Conservation (phyloP, 2,797 vertebrate genomes). For the Scomberomorus guttatus region DNA sequence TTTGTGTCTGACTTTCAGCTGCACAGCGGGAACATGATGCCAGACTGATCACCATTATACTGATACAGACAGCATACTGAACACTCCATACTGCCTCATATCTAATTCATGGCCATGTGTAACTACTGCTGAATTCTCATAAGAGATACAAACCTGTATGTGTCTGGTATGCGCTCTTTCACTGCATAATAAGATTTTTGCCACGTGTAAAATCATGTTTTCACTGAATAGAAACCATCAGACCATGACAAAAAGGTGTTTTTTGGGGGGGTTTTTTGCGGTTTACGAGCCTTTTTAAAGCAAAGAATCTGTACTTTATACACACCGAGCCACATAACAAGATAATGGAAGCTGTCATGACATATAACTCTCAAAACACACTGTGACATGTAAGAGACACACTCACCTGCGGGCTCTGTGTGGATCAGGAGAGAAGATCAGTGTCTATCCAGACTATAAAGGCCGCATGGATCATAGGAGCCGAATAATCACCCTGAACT, state of each 20-base stretch:
- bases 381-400: neutral
- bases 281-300: slow-evolving; percentile 4
- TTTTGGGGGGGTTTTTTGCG: neutral
- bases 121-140: slow-evolving; percentile 61
- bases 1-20: slow-evolving; percentile 18
- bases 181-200: neutral
- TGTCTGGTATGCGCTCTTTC: neutral
- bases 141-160: slow-evolving; percentile 31
- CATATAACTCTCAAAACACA: neutral
- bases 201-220: neutral
- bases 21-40: slow-evolving; percentile 40
- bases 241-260: neutral
- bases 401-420: slow-evolving; percentile 72
- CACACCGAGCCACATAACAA: neutral
- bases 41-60: slow-evolving; percentile 10
- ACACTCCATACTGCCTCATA: slow-evolving; percentile 60
- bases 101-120: slow-evolving; percentile 69
- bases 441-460: slow-evolving; percentile 40
- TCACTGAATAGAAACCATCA: neutral
- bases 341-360: neutral
- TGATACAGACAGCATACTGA: slow-evolving; percentile 29
- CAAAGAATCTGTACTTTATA: neutral
- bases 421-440: slow-evolving; percentile 41
- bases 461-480: slow-evolving; percentile 56
- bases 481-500: slow-evolving; percentile 22